phyloP scores from a whole-genome alignment of 2,797 vertebrate species.

The Podarcis lilfordi region DNA sequence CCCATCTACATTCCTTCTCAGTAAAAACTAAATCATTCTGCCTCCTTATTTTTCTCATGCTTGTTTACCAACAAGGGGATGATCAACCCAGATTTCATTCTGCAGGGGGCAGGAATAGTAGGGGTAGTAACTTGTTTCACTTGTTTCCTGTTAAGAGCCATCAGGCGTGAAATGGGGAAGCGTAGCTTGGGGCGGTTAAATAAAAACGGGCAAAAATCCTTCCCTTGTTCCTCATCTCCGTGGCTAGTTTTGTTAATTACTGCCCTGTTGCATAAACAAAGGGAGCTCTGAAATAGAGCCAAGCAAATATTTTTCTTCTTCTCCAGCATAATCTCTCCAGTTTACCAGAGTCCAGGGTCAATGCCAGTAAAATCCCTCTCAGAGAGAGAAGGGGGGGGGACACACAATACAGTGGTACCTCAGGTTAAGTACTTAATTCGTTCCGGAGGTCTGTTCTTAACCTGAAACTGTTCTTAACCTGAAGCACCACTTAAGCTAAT shows the following conservation, averaged over 20 bases:
- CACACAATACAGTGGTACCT: too few relatives aligned
- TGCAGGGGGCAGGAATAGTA: neutral
- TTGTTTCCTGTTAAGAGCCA: neutral
- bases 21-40: neutral
- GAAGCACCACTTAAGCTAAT: too few relatives aligned
- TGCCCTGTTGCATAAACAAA: slow-evolving; percentile 60
- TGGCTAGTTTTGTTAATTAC: slow-evolving; percentile 55
- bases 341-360: neutral
- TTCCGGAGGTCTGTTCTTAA: too few relatives aligned
- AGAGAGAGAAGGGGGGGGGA: too few relatives aligned
- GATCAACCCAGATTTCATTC: neutral
- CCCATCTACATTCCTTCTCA: too few relatives aligned
- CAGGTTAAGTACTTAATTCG: too few relatives aligned
- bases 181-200: fast-evolving
- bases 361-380: neutral
- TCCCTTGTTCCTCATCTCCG: neutral
- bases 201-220: slow-evolving; percentile 23
- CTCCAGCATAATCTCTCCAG: neutral
- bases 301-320: neutral
- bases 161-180: slow-evolving; percentile 21
- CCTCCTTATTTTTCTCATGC: neutral
- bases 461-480: too few relatives aligned
- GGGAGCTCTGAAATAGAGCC: neutral
- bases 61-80: neutral
- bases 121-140: neutral